Base-by-base conservation (phyloP, 1,140 invertebrate genomes). In the Phocides pigmalion region DNA sequence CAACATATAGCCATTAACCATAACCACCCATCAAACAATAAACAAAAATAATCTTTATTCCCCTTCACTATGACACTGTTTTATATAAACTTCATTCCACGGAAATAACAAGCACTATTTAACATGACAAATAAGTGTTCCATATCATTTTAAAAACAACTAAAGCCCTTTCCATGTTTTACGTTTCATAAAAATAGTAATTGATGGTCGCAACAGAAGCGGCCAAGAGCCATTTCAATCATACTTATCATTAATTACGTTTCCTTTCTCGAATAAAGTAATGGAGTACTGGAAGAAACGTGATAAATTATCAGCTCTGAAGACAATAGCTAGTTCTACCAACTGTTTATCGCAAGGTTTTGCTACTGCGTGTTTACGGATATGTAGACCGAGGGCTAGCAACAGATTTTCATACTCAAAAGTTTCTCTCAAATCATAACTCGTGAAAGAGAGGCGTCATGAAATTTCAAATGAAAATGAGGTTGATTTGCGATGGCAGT, bases 231-330 rank as follows among this genome's bases (percentile, higher is more conserved):
- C 47, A 12, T 47, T 69, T 71, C 62, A 69, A 78, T 71, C 66
- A 72, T 37, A 62, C 20, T 68, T 64, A 73, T 64, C 62, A 70
- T 72, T 72, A 68, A 65, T 70, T 70, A 68, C 47, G 47, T 62
- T 58, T 64, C 63, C 47, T 51, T 59, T 47, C 42, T 59, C 56
- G 8, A 19, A 25, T 20, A 35, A 20, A 41, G 32, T 12, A 61
- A 58, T 37, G 41, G 12, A 42, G 51, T 59, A 37, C 41, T 22
- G 56, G 15, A 59, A 58, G 72, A 72, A 72, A 67, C 51, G 72
- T 74, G 74, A 81, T 82, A 77, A 81, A 83, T 82, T 68, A 74
- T 50, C 35, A 64, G 14, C 53, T 50, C 70, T 67, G 70, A 46
- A 64, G 64, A 76, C 66, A 84, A 84, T 82, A 74, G 70, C 25